A percentile compares a stretch with the other conserved stretches of the same genome.
Evolutionary conservation across 1,140 invertebrate genomes (phyloP).

Genomic region (Drosophila littoralis): DNA sequence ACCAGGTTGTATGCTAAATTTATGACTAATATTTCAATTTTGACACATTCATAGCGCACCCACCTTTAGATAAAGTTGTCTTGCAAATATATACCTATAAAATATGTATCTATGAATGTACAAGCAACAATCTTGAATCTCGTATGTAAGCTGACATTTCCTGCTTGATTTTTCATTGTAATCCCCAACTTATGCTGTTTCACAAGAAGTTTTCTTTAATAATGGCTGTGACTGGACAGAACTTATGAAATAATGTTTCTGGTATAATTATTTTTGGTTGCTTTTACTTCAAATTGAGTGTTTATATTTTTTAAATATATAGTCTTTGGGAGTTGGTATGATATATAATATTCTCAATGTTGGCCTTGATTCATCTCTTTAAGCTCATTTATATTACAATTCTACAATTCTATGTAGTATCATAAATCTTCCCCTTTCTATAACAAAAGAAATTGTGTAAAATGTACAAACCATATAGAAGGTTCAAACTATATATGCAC

Average conservation of each 20-base stretch:
- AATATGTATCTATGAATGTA: constrained; percentile 3
- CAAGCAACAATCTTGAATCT: constrained; percentile 9
- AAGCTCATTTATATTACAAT: too few species aligned
- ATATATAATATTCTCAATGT: too few species aligned
- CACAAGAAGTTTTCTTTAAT: not conserved
- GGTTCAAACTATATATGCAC: too few species aligned
- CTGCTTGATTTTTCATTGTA: constrained; percentile 24
- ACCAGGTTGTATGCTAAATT: constrained; percentile 52
- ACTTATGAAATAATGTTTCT: constrained; percentile 3
- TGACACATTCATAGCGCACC: constrained; percentile 51
- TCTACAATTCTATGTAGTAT: too few species aligned
- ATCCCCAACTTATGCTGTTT: not conserved
- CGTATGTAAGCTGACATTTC: constrained; percentile 44
- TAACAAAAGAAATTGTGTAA: too few species aligned
- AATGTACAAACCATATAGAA: too few species aligned
- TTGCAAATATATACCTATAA: constrained; percentile 5
- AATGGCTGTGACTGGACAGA: constrained; percentile 13
- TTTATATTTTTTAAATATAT: too few species aligned
- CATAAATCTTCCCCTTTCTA: too few species aligned
- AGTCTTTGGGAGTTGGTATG: too few species aligned
- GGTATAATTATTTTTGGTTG: not conserved
- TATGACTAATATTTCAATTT: constrained; percentile 64
- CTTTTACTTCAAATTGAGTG: too few species aligned
- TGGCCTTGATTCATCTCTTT: too few species aligned
- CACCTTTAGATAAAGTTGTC: constrained; percentile 15